Conservation (phyloP, 2,888 invertebrate species). For the Oligia latruncula region DNA sequence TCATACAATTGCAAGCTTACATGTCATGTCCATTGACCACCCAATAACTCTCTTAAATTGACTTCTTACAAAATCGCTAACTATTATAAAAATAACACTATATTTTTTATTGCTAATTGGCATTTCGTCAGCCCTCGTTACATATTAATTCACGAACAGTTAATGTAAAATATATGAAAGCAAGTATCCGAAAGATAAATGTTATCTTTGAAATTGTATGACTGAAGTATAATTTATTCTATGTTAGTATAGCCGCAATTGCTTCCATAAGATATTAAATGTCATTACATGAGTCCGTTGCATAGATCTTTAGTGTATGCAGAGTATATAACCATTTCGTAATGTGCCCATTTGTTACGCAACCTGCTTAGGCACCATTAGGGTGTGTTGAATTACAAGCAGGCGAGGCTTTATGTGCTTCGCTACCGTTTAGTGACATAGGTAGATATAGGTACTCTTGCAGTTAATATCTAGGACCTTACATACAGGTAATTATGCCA, state of each 20-base stretch:
- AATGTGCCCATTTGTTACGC: slow-evolving; percentile 44
- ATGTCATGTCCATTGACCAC: not conserved
- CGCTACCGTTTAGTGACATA: slow-evolving; percentile 8
- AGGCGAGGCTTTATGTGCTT: slow-evolving; percentile 22
- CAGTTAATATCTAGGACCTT: not conserved
- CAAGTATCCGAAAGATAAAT: slow-evolving; percentile 22
- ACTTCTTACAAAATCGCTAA: slow-evolving; percentile 12
- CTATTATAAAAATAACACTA: slow-evolving; percentile 1
- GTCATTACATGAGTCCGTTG: slow-evolving; percentile 23
- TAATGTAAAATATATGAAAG: slow-evolving; percentile 18
- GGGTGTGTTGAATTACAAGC: slow-evolving; percentile 56
- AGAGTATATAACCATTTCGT: slow-evolving; percentile 40
- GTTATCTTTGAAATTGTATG: slow-evolving; percentile 21
- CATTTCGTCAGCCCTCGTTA: slow-evolving; percentile 23
- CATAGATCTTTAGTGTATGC: slow-evolving; percentile 43
- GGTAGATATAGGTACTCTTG: not conserved
- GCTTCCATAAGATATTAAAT: slow-evolving; percentile 47
- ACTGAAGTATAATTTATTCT: slow-evolving; percentile 34
- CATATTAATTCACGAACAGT: slow-evolving; percentile 5
- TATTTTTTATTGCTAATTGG: slow-evolving; percentile 18
- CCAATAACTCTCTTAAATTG: not conserved
- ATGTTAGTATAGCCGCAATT: slow-evolving; percentile 39
- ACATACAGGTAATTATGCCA: too few species aligned
- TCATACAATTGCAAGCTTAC: slow-evolving; percentile 5
- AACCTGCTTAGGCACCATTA: slow-evolving; percentile 43